Evolutionary conservation across 2,888 invertebrate species (phyloP).

Genomic region (Mythimna impura): DNA sequence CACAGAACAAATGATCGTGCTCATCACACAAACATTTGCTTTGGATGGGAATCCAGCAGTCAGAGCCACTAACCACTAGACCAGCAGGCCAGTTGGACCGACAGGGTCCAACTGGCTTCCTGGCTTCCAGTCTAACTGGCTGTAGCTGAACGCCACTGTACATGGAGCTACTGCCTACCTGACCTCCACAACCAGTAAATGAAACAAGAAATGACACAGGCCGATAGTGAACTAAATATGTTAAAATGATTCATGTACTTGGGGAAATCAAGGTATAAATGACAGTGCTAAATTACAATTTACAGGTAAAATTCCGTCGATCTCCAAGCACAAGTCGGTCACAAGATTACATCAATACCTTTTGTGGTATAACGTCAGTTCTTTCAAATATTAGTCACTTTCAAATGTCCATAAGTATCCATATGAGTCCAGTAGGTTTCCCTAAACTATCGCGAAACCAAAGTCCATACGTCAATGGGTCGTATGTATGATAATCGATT

Average conservation of each 20-base stretch:
- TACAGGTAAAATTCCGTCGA: neutral
- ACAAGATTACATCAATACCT: neutral
- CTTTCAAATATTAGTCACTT: conserved; percentile 21
- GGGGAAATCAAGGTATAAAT: neutral
- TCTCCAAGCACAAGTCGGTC: neutral
- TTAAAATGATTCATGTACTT: neutral
- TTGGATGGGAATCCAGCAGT: no score
- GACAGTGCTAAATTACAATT: neutral
- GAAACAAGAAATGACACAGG: neutral
- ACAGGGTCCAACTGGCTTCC: no score
- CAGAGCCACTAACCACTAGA: no score
- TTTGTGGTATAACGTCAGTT: conserved; percentile 7
- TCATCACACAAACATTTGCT: no score
- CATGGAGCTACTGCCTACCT: no score
- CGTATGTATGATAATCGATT: neutral
- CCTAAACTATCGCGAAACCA: conserved; percentile 36
- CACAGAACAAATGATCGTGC: no score
- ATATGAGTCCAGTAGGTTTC: conserved; percentile 26
- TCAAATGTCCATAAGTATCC: conserved; percentile 1
- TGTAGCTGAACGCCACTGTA: no score
- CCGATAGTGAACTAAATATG: neutral
- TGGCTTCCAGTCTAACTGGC: no score
- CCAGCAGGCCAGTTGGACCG: no score
- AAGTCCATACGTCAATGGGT: conserved; percentile 23
- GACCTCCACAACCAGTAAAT: no score